Evolutionary conservation across 2,888 invertebrate species (phyloP).

Genomic region (Perithous albicinctus): DNA sequence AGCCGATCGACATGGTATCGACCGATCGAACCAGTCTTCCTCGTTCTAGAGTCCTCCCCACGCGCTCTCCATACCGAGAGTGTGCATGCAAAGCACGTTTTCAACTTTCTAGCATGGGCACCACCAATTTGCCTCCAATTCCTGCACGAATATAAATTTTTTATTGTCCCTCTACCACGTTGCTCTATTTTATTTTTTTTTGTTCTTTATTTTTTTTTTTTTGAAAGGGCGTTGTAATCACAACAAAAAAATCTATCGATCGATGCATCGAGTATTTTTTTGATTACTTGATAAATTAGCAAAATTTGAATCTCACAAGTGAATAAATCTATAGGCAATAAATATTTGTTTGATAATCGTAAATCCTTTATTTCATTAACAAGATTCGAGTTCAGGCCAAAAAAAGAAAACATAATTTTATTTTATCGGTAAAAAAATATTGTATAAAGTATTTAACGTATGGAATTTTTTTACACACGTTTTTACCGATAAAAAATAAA

Average conservation of each 20-base stretch:
- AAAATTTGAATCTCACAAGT: neutral
- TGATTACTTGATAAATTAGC: neutral
- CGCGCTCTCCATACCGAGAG: slow-evolving; percentile 14
- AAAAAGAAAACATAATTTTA: too few relatives aligned
- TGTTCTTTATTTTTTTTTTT: too few relatives aligned
- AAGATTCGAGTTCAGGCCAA: too few relatives aligned
- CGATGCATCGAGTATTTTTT: neutral
- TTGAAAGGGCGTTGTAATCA: neutral
- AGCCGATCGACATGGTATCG: slow-evolving; percentile 68
- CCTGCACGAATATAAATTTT: slow-evolving; percentile 62
- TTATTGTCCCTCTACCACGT: slow-evolving; percentile 27
- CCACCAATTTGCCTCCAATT: slow-evolving; percentile 66
- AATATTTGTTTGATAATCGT: neutral
- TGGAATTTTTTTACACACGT: too few relatives aligned
- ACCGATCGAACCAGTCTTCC: slow-evolving; percentile 63
- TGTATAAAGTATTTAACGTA: too few relatives aligned
- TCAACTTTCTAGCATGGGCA: slow-evolving; percentile 69
- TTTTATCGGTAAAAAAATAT: too few relatives aligned
- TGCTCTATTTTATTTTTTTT: slow-evolving; percentile 53
- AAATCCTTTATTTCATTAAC: neutral
- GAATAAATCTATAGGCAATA: neutral
- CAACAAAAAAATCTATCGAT: neutral
- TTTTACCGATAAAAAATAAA: too few relatives aligned
- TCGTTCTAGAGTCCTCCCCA: slow-evolving; percentile 23
- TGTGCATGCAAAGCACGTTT: slow-evolving; percentile 69